Evolutionary conservation across 1,140 invertebrate species (phyloP).

Genomic region (Eueides isabella): DNA sequence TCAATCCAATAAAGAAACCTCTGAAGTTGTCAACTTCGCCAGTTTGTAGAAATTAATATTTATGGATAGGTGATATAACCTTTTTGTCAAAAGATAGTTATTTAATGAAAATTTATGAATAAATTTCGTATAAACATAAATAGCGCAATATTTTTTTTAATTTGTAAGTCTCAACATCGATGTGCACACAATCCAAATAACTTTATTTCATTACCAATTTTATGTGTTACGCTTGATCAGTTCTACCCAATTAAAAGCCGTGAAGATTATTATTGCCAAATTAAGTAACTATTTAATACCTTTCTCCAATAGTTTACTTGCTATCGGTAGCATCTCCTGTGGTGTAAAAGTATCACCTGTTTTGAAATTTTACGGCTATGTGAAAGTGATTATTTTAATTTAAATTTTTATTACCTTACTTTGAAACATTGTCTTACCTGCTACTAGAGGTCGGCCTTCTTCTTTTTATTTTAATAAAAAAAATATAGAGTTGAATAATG

Average conservation of each 20-base stretch:
- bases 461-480: neutral
- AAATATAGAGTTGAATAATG: neutral
- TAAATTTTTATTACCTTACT: neutral
- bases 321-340: constrained; percentile 54
- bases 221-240: no score
- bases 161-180: neutral
- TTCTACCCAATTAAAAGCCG: neutral
- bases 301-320: constrained; percentile 50
- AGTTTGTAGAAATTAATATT: neutral
- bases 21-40: neutral
- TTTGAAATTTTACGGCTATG: constrained; percentile 21
- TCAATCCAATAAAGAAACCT: neutral
- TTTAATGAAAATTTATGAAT: neutral
- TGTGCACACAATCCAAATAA: neutral
- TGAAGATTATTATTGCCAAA: neutral
- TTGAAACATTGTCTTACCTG: neutral
- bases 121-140: neutral
- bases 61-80: neutral
- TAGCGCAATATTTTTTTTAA: neutral
- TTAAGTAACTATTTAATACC: constrained; percentile 30
- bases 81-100: neutral
- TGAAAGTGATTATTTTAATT: neutral
- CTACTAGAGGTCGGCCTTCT: constrained; percentile 1
- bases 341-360: constrained; percentile 61
- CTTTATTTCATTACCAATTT: neutral